phyloP scores from a whole-genome alignment of 2,797 vertebrate genomes.

The Cynodonichthys magdalenae region DNA sequence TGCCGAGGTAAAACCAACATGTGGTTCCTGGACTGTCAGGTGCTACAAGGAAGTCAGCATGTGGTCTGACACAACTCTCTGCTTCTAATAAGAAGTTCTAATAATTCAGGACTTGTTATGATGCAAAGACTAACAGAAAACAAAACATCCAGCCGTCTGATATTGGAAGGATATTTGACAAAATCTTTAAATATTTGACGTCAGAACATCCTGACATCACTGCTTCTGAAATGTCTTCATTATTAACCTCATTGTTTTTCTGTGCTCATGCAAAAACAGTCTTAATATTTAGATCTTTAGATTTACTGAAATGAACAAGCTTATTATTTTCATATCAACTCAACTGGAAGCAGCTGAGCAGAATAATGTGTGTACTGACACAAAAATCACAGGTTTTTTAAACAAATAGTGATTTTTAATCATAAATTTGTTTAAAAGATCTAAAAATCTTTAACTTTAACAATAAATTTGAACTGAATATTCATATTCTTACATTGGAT shows the following conservation, averaged over 20 bases:
- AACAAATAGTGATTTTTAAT: too few relatives aligned
- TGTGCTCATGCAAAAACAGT: background rate
- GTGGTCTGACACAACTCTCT: background rate
- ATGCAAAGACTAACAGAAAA: background rate
- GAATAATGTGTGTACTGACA: background rate
- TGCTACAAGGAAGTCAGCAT: slow-evolving; percentile 17
- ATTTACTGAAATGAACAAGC: background rate
- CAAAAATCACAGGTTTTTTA: too few relatives aligned
- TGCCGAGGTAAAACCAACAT: background rate
- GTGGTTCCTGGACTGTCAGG: background rate
- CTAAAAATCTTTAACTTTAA: too few relatives aligned
- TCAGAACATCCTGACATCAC: too few relatives aligned
- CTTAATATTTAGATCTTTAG: background rate
- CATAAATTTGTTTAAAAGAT: too few relatives aligned
- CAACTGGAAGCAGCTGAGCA: background rate
- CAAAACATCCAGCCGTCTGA: background rate
- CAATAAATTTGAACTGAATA: too few relatives aligned
- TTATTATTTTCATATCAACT: background rate
- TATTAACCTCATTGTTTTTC: background rate
- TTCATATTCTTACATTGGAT: too few relatives aligned
- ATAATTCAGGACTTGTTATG: slow-evolving; percentile 4
- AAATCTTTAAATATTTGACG: too few relatives aligned
- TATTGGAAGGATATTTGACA: background rate
- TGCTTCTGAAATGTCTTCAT: too few relatives aligned
- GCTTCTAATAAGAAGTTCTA: slow-evolving; percentile 3